phyloP scores from a whole-genome alignment of 2,797 vertebrate genomes.

The Rallus crepitans region DNA sequence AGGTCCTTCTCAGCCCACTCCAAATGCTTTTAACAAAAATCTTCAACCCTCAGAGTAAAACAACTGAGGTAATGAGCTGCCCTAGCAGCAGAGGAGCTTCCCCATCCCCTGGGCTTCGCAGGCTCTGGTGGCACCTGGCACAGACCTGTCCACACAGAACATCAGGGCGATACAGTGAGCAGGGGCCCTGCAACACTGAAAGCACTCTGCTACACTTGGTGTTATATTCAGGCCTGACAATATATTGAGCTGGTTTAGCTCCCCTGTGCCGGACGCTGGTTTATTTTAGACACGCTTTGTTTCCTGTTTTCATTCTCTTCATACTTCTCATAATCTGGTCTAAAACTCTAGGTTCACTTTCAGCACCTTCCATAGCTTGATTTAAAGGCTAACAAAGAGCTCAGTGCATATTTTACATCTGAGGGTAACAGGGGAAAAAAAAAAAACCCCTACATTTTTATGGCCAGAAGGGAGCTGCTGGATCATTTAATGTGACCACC shows the following conservation, averaged over 20 bases:
- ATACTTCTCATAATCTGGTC: neutral
- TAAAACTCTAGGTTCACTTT: constrained; percentile 27
- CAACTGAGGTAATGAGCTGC: accelerated
- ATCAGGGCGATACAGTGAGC: neutral
- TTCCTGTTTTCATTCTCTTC: constrained; percentile 36
- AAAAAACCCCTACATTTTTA: constrained; percentile 50
- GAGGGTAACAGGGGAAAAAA: constrained; percentile 2
- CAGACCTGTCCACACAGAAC: accelerated
- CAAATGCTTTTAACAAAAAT: too few relatives aligned
- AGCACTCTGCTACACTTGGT: neutral
- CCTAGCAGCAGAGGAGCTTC: neutral
- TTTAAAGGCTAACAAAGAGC: constrained; percentile 55
- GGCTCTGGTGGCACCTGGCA: neutral
- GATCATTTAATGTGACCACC: constrained; percentile 60
- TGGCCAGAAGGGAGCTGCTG: constrained; percentile 47
- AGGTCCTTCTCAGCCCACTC: too few relatives aligned
- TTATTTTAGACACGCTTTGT: constrained; percentile 44
- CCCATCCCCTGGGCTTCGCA: neutral
- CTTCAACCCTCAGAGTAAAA: accelerated
- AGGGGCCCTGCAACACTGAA: neutral
- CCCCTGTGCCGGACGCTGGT: neutral
- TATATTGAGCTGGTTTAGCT: neutral
- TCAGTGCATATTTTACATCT: neutral
- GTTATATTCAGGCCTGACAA: neutral
- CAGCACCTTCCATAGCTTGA: constrained; percentile 38